Percentiles rank a stretch among this genome's conserved stretches.
Conservation (phyloP, 2,797 vertebrate species). For the Chiroxiphia lanceolata region DNA sequence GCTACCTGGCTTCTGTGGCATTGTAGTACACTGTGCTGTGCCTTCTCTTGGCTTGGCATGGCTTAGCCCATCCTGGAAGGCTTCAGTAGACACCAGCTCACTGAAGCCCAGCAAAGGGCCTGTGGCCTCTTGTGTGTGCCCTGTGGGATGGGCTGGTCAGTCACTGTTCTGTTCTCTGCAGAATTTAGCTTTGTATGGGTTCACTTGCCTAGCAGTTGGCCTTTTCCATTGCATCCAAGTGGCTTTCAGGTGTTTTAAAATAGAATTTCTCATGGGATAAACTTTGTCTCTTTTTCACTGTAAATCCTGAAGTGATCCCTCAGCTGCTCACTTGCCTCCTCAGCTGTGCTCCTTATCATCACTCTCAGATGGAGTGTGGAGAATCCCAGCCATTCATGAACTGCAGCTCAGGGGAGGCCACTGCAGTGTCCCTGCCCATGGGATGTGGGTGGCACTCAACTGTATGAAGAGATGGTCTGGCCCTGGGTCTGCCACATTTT, state of each 20-base stretch:
- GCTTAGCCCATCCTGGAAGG: not conserved
- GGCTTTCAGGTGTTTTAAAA: not conserved
- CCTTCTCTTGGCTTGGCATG: not conserved
- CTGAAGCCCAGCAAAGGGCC: not conserved
- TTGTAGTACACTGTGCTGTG: not conserved
- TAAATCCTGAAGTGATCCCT: not conserved
- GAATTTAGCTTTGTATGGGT: not conserved
- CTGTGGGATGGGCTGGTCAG: not conserved
- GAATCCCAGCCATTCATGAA: not conserved
- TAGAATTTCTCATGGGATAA: not conserved
- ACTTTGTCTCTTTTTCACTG: not conserved
- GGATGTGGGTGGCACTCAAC: not conserved
- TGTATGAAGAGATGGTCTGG: not conserved
- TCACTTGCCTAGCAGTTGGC: not conserved
- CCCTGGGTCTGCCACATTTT: not conserved
- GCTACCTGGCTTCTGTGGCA: not conserved
- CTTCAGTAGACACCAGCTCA: not conserved
- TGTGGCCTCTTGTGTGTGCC: not conserved
- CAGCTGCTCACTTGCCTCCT: not conserved
- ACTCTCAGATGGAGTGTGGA: not conserved
- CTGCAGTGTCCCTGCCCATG: not conserved
- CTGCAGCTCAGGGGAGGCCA: not conserved
- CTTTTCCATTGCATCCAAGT: not conserved
- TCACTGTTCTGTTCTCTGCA: not conserved
- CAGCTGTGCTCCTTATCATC: not conserved